Base-by-base conservation (phyloP, 2,113 vertebrate genomes). In the Sapayoa aenigma region DNA sequence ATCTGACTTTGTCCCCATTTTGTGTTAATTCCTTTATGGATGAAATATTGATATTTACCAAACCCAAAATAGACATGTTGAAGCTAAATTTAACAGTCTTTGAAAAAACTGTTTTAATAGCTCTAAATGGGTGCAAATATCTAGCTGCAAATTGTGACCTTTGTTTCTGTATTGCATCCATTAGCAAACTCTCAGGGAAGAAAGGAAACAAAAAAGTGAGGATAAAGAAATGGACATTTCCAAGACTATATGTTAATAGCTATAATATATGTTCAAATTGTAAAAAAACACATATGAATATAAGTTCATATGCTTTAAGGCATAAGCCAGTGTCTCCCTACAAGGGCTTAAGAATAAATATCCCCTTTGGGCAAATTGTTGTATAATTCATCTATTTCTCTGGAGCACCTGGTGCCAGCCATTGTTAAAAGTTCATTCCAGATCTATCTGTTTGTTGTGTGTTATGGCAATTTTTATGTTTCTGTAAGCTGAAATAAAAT, bases 401-500 rank as follows among this genome's bases (percentile, higher is more conserved):
- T 72, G 73, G 89, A 84, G 52, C 35, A 81, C 72, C 80, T 86
- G 59, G 33, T 4, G 3, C 35, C 88, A 92, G 59, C 8, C 4
- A 0, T 84, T 91, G 50, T 68, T 74, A 92, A 92, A 95, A 86
- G n/a, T 31, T 66, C 39, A 62, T 80, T 83, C 60, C 56, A n/a
- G 3, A 74, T 67, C 42, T 63, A 50, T 50, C 66, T 77, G 15
- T 71, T 90, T 81, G 37, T 78, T 66, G 31, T 81, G 52, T 63
- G 52, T 19, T 78, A 19, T 72, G 79, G 73, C 24, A 77, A 58
- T 88, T 90, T 91, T 86, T 86, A 68, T 71, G 24, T 90, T 94
- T 96, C 69, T 39, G 25, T 73, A 37, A 90, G 52, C 55, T 89
- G 76, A 95, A 95, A 96, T 90, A 94, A 91, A 94, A 94, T 89